These are phyloP conservation scores for Ectemnius cavifrons DNA, from an alignment of 2,888 invertebrate genomes.

Conservation along the genomic window DNA sequence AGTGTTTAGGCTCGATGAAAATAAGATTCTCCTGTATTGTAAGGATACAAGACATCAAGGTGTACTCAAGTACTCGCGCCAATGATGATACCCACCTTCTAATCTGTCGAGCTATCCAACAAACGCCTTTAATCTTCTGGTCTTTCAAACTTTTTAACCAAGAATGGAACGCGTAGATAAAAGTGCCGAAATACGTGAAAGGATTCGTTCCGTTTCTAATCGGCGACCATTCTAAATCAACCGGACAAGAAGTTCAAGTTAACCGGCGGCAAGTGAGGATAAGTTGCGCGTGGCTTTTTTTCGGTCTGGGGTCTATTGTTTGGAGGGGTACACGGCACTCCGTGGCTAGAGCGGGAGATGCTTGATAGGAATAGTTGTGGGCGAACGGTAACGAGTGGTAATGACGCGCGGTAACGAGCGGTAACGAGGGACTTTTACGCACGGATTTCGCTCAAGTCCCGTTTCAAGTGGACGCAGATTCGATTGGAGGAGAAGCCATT, in stretches of 20 bases:
- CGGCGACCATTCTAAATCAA: not conserved
- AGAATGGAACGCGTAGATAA: no score
- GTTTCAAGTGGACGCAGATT: not conserved
- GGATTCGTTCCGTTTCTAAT: no score
- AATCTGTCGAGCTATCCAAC: no score
- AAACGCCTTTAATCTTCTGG: no score
- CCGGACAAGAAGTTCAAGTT: not conserved
- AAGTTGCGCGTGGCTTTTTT: not conserved
- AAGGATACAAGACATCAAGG: no score
- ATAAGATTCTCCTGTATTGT: no score
- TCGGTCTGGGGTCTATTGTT: not conserved
- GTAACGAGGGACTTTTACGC: slow-evolving; percentile 8
- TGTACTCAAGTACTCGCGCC: no score
- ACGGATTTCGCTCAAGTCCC: slow-evolving; percentile 3
- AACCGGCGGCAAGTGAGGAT: not conserved
- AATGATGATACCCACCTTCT: no score
- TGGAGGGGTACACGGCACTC: not conserved
- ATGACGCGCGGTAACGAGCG: slow-evolving; percentile 2
- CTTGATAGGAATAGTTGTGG: slow-evolving; percentile 1
- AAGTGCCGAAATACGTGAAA: no score
- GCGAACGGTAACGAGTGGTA: slow-evolving; percentile 8
- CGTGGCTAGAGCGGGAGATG: not conserved
- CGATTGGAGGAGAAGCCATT: not conserved
- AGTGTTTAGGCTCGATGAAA: no score
- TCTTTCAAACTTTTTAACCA: no score